Base-by-base conservation (phyloP, 2,797 vertebrate species). In the Malurus splendens region DNA sequence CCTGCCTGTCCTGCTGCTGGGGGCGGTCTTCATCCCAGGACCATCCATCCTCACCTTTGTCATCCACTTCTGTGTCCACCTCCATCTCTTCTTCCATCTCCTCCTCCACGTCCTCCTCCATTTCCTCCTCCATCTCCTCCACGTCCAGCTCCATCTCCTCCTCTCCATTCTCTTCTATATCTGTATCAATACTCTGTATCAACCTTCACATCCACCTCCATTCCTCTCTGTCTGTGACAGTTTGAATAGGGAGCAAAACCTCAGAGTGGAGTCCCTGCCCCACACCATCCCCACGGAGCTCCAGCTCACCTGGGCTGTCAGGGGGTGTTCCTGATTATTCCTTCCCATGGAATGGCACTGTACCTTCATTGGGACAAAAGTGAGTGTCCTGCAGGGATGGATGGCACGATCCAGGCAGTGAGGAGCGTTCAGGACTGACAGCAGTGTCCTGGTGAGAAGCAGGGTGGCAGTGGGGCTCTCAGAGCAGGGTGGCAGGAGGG, bases 361-460 rank as follows among this genome's bases (percentile, higher is more conserved):
- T 56, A 64, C 59, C 79, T 73, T 30, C n/a, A 12, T 1, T 25
- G 27, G n/a, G 18, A 50, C 14, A 18, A 14, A 47, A 6, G 33
- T 7, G 22, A 5, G 8, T 25, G 13, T 48, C 14, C 25, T 48
- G 36, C 14, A 50, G 56, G 25, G 30, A 10, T 30, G 20, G 64
- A 7, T 76, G 64, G 13, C 27, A n/a, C 6, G 18, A 11, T 48
- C 30, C 56, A 42, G 41, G 15, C 14, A 47, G 17, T 41, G 41
- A 55, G 4, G 19, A 32, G 16, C 0, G 0, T 7, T 41, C 62
- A 47, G 30, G 32, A 32, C 32, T 32, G 32, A 32, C 32, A 32
- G 8, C 36, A 30, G 9, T 11, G 6, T 20, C 3, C 25, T 19
- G 44, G 28, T 12, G 12, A 48, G 3, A 23, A 14, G 18, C 14